These are phyloP conservation scores for Thera britannica DNA, from an alignment of 2,888 invertebrate genomes.

Conservation along the genomic window DNA sequence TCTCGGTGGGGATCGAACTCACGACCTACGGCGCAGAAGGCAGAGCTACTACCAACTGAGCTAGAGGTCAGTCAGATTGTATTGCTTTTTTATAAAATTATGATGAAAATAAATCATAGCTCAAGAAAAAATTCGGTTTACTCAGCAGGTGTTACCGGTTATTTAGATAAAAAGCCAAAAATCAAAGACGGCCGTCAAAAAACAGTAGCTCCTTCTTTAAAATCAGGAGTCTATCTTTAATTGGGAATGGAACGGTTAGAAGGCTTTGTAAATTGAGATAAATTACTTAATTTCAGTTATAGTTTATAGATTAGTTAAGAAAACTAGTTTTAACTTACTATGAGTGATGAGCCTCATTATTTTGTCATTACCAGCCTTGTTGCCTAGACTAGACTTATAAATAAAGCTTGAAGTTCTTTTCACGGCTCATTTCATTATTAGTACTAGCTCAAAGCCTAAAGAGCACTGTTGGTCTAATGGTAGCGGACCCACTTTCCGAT, in stretches of 20 bases:
- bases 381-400: not conserved
- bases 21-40: no score
- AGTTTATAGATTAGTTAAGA: slow-evolving; percentile 19
- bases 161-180: not conserved
- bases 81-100: no score
- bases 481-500: no score
- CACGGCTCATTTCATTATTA: not conserved
- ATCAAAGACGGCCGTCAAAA: not conserved
- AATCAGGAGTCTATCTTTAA: not conserved
- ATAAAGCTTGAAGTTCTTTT: not conserved
- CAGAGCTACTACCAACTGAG: no score
- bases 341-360: slow-evolving; percentile 16
- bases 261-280: slow-evolving; percentile 24
- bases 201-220: not conserved
- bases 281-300: slow-evolving; percentile 25
- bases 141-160: no score
- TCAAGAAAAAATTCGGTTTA: no score
- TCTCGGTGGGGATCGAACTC: no score
- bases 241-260: slow-evolving; percentile 15
- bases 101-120: no score
- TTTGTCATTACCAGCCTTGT: slow-evolving; percentile 9
- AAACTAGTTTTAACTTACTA: slow-evolving; percentile 17
- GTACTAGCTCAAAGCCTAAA: no score
- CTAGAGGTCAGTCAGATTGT: no score
- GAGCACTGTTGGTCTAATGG: no score